Evolutionary conservation across 2,888 invertebrate genomes (phyloP), one percentile per base, ranked within the genome.

Genomic region (Cepaea hortensis): DNA sequence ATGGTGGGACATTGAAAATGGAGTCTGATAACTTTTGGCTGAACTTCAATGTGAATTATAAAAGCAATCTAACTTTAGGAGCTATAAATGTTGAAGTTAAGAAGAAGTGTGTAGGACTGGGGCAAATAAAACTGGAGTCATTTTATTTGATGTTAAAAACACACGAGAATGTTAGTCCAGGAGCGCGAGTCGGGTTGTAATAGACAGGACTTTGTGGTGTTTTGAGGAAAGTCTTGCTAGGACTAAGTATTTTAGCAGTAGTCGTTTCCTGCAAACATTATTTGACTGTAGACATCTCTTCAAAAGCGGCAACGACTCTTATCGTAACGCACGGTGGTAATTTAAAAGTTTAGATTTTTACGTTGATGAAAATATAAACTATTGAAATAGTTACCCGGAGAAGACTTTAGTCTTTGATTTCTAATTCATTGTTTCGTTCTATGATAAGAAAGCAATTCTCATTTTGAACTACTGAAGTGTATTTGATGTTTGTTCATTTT

Each of bases 1-100:
- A 84, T 13, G 55, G 6, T 35, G 61, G 76, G 62, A 84, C 84
- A 46, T 65, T 75, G 48, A 65, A 62, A 84, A 84, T 84, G 76
- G 15, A 50, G 20, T 48, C n/a, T 62, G 84, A 76, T 84, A 84
- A 84, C 35, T 15, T 35, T 3, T 84, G 75, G 76, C 46, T 48
- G 75, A 18, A 76, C 62, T 76, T 84, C 84, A 48, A 18, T 18
- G 65, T 84, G 65, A 84, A 76, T 65, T 76, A 65, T 76, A 68
- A 68, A 77, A 77, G 50, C 11, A 46, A 84, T 48, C 77, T 6
- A 73, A 82, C 55, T 48, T 50, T 55, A 48, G 7, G 23, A 72
- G 55, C 72, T 50, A 82, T 48, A 48, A 81, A 48, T 70, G 81
- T 68, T 70, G 50, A 70, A 46, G 13, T 20, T 20, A 81, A 70